Base-by-base conservation (phyloP, 2,113 vertebrate genomes). In the Girardinichthys multiradiatus region DNA sequence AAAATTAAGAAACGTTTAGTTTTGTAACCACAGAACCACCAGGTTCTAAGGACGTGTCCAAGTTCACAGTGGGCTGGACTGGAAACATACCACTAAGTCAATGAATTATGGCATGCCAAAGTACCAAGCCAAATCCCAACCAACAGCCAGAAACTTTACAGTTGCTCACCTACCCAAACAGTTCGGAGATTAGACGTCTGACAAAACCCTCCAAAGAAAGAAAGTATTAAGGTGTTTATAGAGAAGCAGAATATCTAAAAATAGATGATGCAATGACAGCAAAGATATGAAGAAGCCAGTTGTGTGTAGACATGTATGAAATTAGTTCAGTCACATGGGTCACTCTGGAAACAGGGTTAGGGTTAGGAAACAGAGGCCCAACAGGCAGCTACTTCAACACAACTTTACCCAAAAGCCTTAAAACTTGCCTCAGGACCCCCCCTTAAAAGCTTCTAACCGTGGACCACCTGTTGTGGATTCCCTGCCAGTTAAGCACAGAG, bases 401-500 rank as follows among this genome's bases (percentile, higher is more conserved):
- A 30, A 29, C 3, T 33, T n/a, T 8, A 51, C 58, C 45, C 17
- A 12, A 63, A 65, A 64, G 39, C 30, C 28, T 29, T 64, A 7
- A 58, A 45, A 68, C 27, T 33, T 45, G 33, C 58, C 13, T 59
- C 6, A 51, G n/a, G 1, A 17, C 33, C 42, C 30, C 12, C 5
- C 21, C 3, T n/a, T 30, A 29, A 77, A 48, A 58, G 72, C 42
- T 45, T 67, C 1, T 42, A 59, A 60, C 63, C 59, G 27, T 13
- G 24, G 33, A 57, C 77, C 86, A 88, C 80, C 85, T 89, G 87
- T 78, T 85, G 80, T 74, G 57, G 79, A 81, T 76, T 77, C 69
- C 64, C 75, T 80, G 51, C n/a, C 67, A 70, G 42, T 68, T 58
- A 27, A 68, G 64, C 62, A 45, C 0, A 31, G 66, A 81, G 37